Percentiles rank a stretch among this genome's conserved stretches.
Conservation (phyloP, 2,797 vertebrate species). For the Diceros bicornis region DNA sequence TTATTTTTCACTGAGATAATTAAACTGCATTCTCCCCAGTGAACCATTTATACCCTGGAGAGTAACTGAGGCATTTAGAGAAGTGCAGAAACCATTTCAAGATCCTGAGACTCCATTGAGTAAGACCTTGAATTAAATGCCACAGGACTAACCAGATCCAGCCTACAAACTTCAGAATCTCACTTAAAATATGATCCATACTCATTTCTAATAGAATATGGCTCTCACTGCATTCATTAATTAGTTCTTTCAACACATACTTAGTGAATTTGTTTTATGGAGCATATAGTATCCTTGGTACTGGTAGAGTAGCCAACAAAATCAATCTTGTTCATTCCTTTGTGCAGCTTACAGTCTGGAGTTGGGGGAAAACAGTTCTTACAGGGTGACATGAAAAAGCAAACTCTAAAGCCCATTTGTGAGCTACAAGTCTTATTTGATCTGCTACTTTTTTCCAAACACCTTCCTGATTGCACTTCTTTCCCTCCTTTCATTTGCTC, state of each 20-base stretch:
- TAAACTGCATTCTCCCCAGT: background rate
- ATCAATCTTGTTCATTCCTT: no score
- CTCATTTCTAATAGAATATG: background rate
- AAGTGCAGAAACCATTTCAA: background rate
- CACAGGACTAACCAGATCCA: background rate
- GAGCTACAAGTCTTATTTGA: no score
- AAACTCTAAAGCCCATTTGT: no score
- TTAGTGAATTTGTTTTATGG: background rate
- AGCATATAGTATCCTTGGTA: background rate
- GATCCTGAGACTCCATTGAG: background rate
- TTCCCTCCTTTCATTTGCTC: no score
- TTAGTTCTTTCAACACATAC: background rate
- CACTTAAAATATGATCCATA: background rate
- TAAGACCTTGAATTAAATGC: background rate
- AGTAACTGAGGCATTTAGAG: background rate
- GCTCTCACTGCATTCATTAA: background rate
- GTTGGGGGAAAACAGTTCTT: no score
- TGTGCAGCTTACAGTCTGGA: no score
- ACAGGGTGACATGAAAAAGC: no score
- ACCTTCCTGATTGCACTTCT: no score
- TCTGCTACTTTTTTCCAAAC: no score
- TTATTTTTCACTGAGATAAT: background rate
- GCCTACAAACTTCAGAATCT: background rate
- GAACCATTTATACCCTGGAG: background rate
- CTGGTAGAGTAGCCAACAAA: no score